Conservation (phyloP, 2,888 invertebrate species). For the Clepsis dumicolana region DNA sequence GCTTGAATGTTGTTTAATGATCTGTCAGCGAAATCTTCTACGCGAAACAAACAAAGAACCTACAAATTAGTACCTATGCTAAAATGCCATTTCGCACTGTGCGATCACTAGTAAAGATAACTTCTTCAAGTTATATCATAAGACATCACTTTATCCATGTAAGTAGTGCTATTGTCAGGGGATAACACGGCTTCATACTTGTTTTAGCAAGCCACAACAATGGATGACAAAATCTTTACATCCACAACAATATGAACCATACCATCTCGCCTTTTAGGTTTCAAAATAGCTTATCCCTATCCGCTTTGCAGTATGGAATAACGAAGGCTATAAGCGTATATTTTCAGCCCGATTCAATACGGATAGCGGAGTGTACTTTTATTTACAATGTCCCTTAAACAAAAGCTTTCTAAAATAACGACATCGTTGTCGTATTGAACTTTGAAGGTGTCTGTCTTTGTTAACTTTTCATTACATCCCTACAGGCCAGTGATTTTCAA, state of each 20-base stretch:
- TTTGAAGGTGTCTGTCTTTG: too few species aligned
- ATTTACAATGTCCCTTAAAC: constrained; percentile 29
- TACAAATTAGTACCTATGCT: too few species aligned
- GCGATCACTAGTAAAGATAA: too few species aligned
- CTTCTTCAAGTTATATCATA: not conserved
- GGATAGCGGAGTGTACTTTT: constrained; percentile 35
- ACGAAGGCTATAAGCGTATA: constrained; percentile 33
- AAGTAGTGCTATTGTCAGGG: constrained; percentile 30
- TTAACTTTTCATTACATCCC: too few species aligned
- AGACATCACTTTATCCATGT: constrained; percentile 2
- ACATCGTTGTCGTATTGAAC: too few species aligned
- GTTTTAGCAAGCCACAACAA: constrained; percentile 21
- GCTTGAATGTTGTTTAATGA: too few species aligned
- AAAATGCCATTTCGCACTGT: too few species aligned
- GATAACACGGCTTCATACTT: constrained; percentile 35
- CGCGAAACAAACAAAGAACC: too few species aligned
- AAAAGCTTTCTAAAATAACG: constrained; percentile 23
- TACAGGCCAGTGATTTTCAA: too few species aligned
- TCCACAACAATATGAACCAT: constrained; percentile 8
- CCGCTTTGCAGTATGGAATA: constrained; percentile 12
- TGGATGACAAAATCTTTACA: not conserved
- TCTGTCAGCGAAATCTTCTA: too few species aligned
- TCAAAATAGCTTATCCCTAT: not conserved
- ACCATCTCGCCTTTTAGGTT: not conserved
- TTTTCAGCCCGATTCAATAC: constrained; percentile 22